Conservation (phyloP, 2,888 invertebrate species). For the Cenopis cana region DNA sequence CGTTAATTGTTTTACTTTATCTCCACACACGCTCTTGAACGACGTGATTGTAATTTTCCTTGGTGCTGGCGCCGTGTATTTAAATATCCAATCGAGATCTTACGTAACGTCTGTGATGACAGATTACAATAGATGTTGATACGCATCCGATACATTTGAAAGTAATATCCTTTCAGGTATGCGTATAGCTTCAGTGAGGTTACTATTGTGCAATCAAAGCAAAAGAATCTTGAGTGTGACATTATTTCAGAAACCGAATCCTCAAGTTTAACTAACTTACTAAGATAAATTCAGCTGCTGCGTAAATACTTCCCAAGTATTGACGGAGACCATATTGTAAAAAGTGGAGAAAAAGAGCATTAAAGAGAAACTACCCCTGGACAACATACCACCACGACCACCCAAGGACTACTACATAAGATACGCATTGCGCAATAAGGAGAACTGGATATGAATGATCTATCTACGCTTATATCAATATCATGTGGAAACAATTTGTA, state of each 20-base stretch:
- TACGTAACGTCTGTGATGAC: constrained; percentile 32
- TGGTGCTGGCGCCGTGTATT: constrained; percentile 38
- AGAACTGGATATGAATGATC: constrained; percentile 11
- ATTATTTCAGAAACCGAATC: too few relatives aligned
- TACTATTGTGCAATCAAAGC: background rate
- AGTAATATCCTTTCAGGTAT: constrained; percentile 8
- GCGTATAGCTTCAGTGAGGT: background rate
- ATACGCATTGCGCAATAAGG: too few relatives aligned
- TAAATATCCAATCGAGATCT: constrained; percentile 36
- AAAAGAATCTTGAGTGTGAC: background rate
- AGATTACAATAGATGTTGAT: constrained; percentile 31
- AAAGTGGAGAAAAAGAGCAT: too few relatives aligned
- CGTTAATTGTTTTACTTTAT: constrained; percentile 27
- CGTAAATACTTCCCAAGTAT: too few relatives aligned
- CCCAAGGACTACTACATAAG: too few relatives aligned
- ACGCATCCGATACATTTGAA: constrained; percentile 3
- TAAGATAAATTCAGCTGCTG: too few relatives aligned
- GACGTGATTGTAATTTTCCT: constrained; percentile 36
- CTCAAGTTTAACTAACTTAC: too few relatives aligned
- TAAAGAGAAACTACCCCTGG: too few relatives aligned
- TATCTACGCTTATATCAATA: constrained; percentile 2
- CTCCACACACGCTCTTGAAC: constrained; percentile 10
- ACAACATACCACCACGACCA: too few relatives aligned
- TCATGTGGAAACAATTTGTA: constrained; percentile 33
- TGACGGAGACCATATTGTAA: too few relatives aligned